Conservation (phyloP, 2,888 invertebrate genomes). For the Timema podura region DNA sequence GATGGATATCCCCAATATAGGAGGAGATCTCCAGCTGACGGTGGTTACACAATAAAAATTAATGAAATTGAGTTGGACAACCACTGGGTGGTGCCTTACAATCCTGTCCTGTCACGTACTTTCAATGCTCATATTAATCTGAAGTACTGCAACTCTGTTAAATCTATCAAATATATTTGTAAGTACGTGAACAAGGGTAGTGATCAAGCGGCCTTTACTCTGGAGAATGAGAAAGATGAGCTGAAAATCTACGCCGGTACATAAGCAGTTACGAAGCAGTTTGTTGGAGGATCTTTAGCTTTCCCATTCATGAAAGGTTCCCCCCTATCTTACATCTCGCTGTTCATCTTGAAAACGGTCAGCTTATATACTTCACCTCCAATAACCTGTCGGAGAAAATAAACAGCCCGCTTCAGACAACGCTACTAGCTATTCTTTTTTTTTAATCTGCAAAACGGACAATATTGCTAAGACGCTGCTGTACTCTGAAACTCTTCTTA, state of each 20-base stretch:
- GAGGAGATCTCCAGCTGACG: slow-evolving; percentile 30
- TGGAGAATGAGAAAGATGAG: slow-evolving; percentile 33
- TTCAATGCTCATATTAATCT: slow-evolving; percentile 34
- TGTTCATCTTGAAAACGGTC: slow-evolving; percentile 21
- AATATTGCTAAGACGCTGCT: slow-evolving; percentile 27
- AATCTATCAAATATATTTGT: too few relatives aligned
- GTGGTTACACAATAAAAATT: slow-evolving; percentile 6
- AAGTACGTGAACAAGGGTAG: too few relatives aligned
- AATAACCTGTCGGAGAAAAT: not conserved
- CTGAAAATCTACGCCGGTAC: slow-evolving; percentile 33
- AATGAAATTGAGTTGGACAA: slow-evolving; percentile 28
- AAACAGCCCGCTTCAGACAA: not conserved
- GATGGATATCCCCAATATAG: slow-evolving; percentile 41
- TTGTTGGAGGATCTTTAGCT: slow-evolving; percentile 31
- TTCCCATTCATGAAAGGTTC: slow-evolving; percentile 15
- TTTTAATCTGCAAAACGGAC: not conserved
- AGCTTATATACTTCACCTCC: not conserved
- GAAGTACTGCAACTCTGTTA: slow-evolving; percentile 21
- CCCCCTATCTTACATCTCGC: slow-evolving; percentile 14
- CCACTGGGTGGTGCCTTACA: slow-evolving; percentile 31
- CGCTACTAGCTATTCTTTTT: slow-evolving; percentile 15
- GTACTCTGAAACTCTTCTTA: slow-evolving; percentile 33
- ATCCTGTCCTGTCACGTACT: slow-evolving; percentile 25
- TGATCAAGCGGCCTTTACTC: slow-evolving; percentile 30
- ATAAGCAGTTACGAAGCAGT: slow-evolving; percentile 35